A percentile compares a stretch with the other conserved stretches of the same genome.
phyloP scores from a whole-genome alignment of 2,113 vertebrate species.

The Scolopax mira region DNA sequence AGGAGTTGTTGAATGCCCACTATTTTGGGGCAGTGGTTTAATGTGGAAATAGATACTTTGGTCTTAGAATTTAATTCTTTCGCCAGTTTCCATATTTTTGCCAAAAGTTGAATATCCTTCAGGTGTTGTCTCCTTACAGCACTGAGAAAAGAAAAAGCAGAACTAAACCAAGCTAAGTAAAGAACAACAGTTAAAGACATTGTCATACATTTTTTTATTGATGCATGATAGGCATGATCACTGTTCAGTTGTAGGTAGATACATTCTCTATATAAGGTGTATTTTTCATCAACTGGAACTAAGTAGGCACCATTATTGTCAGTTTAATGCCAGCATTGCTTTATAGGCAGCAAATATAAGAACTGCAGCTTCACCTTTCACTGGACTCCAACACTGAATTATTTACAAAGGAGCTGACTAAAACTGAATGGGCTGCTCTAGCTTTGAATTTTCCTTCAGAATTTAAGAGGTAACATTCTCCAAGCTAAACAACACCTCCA shows the following conservation, averaged over 20 bases:
- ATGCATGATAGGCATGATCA: neutral
- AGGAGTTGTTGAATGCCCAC: neutral
- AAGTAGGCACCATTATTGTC: neutral
- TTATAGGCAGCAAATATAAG: neutral
- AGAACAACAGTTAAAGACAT: neutral
- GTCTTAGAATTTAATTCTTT: neutral
- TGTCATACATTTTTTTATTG: neutral
- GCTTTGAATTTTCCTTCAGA: neutral
- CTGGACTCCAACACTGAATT: slow-evolving; percentile 30
- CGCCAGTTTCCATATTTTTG: neutral
- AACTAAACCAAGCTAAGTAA: neutral
- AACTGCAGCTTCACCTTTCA: slow-evolving; percentile 39
- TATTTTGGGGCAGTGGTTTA: neutral
- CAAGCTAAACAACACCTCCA: neutral
- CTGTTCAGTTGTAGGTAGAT: neutral
- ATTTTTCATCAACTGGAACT: neutral
- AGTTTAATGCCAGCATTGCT: neutral
- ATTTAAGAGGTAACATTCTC: neutral
- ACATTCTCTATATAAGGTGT: neutral
- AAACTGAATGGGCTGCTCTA: neutral
- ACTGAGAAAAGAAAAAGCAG: neutral
- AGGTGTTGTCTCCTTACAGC: neutral
- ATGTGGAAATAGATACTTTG: neutral
- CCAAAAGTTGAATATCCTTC: neutral
- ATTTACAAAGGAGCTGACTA: slow-evolving; percentile 9